Conservation (phyloP, 1,140 invertebrate genomes). For the Palaemon carinicauda region DNA sequence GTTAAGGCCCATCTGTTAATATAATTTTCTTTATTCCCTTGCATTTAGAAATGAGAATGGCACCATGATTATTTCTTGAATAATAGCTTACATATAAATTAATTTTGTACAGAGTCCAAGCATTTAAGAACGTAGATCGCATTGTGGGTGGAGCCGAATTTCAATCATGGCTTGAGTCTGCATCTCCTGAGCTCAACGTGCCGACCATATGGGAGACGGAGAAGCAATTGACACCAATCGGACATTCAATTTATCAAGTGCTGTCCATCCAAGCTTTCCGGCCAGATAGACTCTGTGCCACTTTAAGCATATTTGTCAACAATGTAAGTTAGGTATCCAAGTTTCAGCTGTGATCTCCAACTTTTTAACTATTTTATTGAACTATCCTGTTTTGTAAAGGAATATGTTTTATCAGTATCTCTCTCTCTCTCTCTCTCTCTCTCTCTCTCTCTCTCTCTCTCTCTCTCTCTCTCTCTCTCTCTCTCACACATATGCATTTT, state of each 20-base stretch:
- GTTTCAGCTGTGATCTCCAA: conserved; percentile 36
- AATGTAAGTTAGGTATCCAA: conserved; percentile 51
- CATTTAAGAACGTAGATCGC: conserved; percentile 82
- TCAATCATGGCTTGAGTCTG: conserved; percentile 85
- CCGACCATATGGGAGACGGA: conserved; percentile 88
- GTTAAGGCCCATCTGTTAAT: too few relatives aligned
- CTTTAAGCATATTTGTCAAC: conserved; percentile 68
- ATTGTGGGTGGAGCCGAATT: conserved; percentile 81
- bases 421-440: too few relatives aligned
- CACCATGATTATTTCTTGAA: background rate
- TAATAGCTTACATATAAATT: background rate
- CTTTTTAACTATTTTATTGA: too few relatives aligned
- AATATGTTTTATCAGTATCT: too few relatives aligned
- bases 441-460: too few relatives aligned
- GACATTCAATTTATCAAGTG: conserved; percentile 86
- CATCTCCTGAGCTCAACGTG: conserved; percentile 89
- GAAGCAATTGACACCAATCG: conserved; percentile 77
- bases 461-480: too few relatives aligned
- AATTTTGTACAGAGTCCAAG: conserved; percentile 71
- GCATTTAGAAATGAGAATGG: too few relatives aligned
- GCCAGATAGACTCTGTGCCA: conserved; percentile 71
- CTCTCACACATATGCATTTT: too few relatives aligned
- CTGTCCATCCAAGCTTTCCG: conserved; percentile 83
- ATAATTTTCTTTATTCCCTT: too few relatives aligned
- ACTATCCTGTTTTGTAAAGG: too few relatives aligned